Percentiles rank a stretch among this genome's conserved stretches.
phyloP scores from a whole-genome alignment of 2,113 vertebrate genomes.

The Xenopus borealis region DNA sequence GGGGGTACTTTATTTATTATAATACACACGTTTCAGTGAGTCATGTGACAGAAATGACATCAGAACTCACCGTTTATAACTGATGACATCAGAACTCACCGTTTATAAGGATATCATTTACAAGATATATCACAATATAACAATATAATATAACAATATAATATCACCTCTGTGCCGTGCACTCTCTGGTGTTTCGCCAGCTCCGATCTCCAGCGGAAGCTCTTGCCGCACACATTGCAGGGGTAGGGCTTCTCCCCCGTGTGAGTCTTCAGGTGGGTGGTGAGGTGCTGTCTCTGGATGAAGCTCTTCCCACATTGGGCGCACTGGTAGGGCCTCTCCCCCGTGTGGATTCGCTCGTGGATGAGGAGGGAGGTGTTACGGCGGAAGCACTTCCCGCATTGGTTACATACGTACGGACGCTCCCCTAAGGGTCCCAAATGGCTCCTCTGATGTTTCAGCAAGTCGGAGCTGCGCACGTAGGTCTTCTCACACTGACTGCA shows the following conservation, averaged over 20 bases:
- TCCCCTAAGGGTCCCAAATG: conserved; percentile 56
- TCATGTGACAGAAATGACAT: too few relatives aligned
- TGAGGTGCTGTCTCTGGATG: conserved; percentile 27
- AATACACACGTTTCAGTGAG: too few relatives aligned
- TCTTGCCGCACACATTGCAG: conserved; percentile 24
- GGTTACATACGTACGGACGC: conserved; percentile 55
- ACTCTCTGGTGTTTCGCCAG: conserved; percentile 29
- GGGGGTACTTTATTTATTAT: too few relatives aligned
- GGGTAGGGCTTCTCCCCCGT: conserved; percentile 36
- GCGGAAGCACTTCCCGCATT: conserved; percentile 51
- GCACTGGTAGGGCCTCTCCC: conserved; percentile 22
- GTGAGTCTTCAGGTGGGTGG: conserved; percentile 33
- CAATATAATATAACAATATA: too few relatives aligned
- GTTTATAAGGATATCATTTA: too few relatives aligned
- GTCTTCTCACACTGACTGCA: conserved; percentile 27
- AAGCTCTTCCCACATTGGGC: conserved; percentile 18
- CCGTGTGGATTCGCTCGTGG: conserved; percentile 35
- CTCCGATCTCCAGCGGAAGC: conserved; percentile 27
- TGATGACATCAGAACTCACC: too few relatives aligned
- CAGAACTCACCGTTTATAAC: too few relatives aligned
- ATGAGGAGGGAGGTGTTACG: conserved; percentile 28
- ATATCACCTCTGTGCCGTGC: conserved; percentile 6
- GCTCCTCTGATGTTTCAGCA: conserved; percentile 56
- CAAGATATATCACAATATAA: too few relatives aligned
- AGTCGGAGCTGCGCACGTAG: conserved; percentile 44